Conservation (phyloP, 2,113 vertebrate genomes). For the Caranx ignobilis region DNA sequence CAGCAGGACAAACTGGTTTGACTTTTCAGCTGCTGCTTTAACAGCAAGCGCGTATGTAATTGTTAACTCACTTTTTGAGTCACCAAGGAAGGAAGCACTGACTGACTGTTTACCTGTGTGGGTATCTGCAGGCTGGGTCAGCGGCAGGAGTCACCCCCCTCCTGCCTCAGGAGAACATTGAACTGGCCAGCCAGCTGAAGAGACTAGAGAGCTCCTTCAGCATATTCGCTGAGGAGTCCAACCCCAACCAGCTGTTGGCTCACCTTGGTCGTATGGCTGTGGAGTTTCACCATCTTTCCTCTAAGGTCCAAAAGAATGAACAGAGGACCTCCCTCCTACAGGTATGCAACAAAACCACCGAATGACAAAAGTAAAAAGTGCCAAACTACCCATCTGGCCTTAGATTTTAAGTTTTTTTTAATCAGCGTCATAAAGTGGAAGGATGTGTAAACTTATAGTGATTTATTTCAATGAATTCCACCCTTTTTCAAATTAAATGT, state of each 20-base stretch:
- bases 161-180: slow-evolving; percentile 86
- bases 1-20: slow-evolving; percentile 55
- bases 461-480: not conserved
- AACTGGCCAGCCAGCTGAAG: slow-evolving; percentile 92
- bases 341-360: slow-evolving; percentile 73
- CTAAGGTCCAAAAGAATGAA: slow-evolving; percentile 97
- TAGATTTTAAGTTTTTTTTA: not conserved
- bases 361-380: not conserved
- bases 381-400: not conserved
- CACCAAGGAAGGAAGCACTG: slow-evolving; percentile 6
- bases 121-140: slow-evolving; percentile 65
- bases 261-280: slow-evolving; percentile 97
- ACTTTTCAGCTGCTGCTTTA: slow-evolving; percentile 10
- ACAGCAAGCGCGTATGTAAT: slow-evolving; percentile 25
- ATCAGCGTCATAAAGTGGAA: too few relatives aligned
- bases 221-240: slow-evolving; percentile 92
- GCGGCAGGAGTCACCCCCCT: slow-evolving; percentile 74
- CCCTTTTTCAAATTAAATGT: not conserved
- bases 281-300: slow-evolving; percentile 96
- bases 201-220: slow-evolving; percentile 94
- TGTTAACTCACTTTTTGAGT: slow-evolving; percentile 1
- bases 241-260: slow-evolving; percentile 92
- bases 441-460: not conserved
- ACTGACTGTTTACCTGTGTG: slow-evolving; percentile 48
- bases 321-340: slow-evolving; percentile 94